phyloP scores from a whole-genome alignment of 2,797 vertebrate genomes.

The Pampus argenteus region DNA sequence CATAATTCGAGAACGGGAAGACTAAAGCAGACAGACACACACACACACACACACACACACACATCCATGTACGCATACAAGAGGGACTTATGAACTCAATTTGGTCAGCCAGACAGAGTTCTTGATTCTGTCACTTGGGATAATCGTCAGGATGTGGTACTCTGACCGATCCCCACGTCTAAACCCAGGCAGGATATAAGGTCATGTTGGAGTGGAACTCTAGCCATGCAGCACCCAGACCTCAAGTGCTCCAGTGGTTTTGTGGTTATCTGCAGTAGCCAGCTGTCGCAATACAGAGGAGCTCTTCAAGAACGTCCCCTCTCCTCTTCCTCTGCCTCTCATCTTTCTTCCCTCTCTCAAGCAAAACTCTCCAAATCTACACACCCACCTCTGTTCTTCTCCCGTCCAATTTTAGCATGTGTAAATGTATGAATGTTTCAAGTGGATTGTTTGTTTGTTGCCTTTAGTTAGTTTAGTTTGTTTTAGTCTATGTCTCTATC shows the following conservation, averaged over 20 bases:
- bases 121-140: constrained; percentile 81
- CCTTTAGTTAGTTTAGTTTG: background rate
- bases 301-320: constrained; percentile 76
- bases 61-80: constrained; percentile 23
- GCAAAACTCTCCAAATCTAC: constrained; percentile 55
- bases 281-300: constrained; percentile 76
- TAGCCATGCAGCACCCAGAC: constrained; percentile 79
- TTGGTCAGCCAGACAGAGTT: constrained; percentile 77
- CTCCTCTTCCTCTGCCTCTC: constrained; percentile 65
- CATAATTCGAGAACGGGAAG: constrained; percentile 59
- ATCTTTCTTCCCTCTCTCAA: constrained; percentile 52
- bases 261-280: constrained; percentile 84
- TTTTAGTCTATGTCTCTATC: background rate
- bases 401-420: constrained; percentile 30
- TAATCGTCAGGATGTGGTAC: constrained; percentile 81
- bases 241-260: constrained; percentile 83
- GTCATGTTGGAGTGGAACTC: constrained; percentile 83
- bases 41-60: constrained; percentile 31
- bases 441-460: background rate
- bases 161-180: constrained; percentile 73
- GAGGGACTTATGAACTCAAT: constrained; percentile 79
- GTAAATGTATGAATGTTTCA: constrained; percentile 10
- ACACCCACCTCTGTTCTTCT: constrained; percentile 24
- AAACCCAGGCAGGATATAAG: constrained; percentile 81
- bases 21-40: constrained; percentile 27